phyloP scores from a whole-genome alignment of 2,888 invertebrate genomes.

The Epirrita christyi region DNA sequence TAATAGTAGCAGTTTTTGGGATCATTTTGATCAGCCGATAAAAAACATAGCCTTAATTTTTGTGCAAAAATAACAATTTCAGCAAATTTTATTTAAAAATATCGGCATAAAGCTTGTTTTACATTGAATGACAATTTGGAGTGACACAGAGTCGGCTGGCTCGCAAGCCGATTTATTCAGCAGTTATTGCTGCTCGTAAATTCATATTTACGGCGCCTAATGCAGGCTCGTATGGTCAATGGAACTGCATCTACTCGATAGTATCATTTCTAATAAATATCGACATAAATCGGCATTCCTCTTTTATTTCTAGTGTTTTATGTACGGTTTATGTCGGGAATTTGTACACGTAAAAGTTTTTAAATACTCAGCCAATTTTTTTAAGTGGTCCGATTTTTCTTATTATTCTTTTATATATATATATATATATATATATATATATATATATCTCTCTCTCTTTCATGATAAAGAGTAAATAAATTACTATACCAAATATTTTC shows the following conservation, averaged over 20 bases:
- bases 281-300: slow-evolving; percentile 27
- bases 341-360: neutral
- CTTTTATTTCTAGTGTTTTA: slow-evolving; percentile 34
- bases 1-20: no score
- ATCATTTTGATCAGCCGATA: no score
- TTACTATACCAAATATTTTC: no score
- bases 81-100: neutral
- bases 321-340: slow-evolving; percentile 4
- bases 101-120: slow-evolving; percentile 8
- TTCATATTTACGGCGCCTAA: slow-evolving; percentile 73
- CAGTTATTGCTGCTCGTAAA: slow-evolving; percentile 67
- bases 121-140: neutral
- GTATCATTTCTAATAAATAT: slow-evolving; percentile 52
- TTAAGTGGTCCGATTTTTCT: no score
- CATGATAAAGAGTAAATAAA: no score
- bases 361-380: no score
- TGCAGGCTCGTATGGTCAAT: slow-evolving; percentile 60
- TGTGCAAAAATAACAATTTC: no score
- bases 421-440: no score
- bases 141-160: slow-evolving; percentile 2
- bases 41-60: no score
- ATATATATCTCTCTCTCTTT: no score
- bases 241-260: slow-evolving; percentile 57
- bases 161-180: slow-evolving; percentile 26
- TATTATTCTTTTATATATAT: no score